Evolutionary conservation across 2,797 vertebrate species (phyloP), one percentile per base, ranked within the genome.

Genomic region (Pseudochirops cupreus): DNA sequence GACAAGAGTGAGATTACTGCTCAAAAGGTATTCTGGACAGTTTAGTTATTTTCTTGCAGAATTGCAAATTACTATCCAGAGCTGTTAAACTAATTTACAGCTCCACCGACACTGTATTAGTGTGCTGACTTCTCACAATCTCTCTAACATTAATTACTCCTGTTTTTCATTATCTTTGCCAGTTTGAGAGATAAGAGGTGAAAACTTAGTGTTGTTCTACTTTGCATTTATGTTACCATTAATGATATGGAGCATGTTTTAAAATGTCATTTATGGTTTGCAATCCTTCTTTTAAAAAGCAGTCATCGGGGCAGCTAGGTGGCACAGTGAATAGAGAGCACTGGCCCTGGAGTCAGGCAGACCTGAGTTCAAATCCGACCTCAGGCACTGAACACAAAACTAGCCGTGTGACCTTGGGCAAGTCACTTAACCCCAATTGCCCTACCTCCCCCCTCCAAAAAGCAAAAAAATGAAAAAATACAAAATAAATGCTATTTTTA

Each of bases 81-180:
- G 16, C 74, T 87, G 39, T 50, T 87, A 26, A 46, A 50, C 39
- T 50, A 87, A 87, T 87, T 87, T 87, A 87, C 74, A 87, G 9
- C 39, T 87, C 39, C 39, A 26, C 21, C 39, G 26, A 87, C 21
- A 87, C 39, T 12, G 9, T 50, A 87, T 87, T 87, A 87, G 39
- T 50, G 10, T 50, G 74, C 74, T 87, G 74, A 46, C 74, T 87
- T 87, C 74, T 46, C 39, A 87, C 74, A 87, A 87, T 87, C 74
- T 74, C 67, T 39, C n/a, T 87, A 87, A 87, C 74, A 87, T 87
- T 50, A 87, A 87, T 87, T 87, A 87, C 50, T 87, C 24, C 39
- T 87, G 74, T 87, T 46, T 46, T 87, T 87, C 74, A 28, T 87
- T 87, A 87, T 87, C 74, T 87, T 87, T 87, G 74, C 74, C 74